Percentiles rank a stretch among this genome's conserved stretches.
Evolutionary conservation across 2,113 vertebrate genomes (phyloP).

Genomic region (Dasypus novemcinctus): DNA sequence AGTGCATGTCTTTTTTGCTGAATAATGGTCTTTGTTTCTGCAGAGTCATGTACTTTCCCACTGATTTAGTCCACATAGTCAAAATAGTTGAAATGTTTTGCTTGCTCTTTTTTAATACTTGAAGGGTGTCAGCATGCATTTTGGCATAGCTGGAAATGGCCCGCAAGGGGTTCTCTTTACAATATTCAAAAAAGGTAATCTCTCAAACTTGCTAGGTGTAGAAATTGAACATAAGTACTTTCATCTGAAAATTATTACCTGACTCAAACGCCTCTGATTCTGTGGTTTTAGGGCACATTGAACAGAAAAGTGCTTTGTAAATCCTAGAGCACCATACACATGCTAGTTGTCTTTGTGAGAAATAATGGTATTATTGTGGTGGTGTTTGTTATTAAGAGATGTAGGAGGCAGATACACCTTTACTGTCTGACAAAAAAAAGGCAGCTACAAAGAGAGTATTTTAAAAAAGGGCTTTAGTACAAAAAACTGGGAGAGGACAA

Average conservation of each 20-base stretch:
- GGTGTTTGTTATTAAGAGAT: neutral
- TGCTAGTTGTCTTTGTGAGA: neutral
- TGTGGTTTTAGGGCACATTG: neutral
- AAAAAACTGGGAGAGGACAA: neutral
- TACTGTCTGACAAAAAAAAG: neutral
- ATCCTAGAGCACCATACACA: neutral
- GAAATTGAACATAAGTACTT: slow-evolving; percentile 48
- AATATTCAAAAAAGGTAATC: slow-evolving; percentile 33
- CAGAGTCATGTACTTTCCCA: slow-evolving; percentile 56
- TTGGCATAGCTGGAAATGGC: slow-evolving; percentile 28
- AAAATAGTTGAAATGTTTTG: slow-evolving; percentile 55
- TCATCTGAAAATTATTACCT: neutral
- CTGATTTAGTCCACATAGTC: slow-evolving; percentile 48
- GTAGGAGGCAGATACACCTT: neutral
- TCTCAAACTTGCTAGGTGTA: slow-evolving; percentile 43
- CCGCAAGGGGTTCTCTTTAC: neutral
- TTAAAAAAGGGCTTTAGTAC: neutral
- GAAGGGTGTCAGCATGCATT: slow-evolving; percentile 51
- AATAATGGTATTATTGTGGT: neutral
- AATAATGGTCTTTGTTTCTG: slow-evolving; percentile 70
- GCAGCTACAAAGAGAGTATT: neutral
- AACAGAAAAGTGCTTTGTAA: neutral
- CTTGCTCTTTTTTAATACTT: slow-evolving; percentile 65
- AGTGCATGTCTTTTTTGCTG: slow-evolving; percentile 61
- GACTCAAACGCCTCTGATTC: neutral